Evolutionary conservation across 2,888 invertebrate species (phyloP), one percentile per base, ranked within the genome.

Genomic region (Monopis laevigella): DNA sequence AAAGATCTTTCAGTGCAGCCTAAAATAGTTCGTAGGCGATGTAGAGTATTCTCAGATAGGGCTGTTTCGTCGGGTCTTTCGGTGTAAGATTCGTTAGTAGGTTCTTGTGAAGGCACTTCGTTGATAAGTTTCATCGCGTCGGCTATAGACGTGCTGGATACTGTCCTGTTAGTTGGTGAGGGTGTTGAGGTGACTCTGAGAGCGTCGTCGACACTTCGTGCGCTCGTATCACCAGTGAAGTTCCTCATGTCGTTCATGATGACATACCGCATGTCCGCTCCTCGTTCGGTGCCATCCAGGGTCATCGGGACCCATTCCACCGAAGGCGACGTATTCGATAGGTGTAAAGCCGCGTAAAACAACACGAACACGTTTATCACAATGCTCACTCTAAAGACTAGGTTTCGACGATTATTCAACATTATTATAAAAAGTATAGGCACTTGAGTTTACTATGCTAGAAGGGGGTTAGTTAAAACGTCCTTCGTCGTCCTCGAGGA

Each of bases 351-450:
- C 49, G 88, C 86, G 66, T 89, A 90, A 46, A 89, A 66, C 43
- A 89, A 68, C 42, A 89, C 87, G 51, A 86, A 88, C 48, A 89
- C 82, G 62, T 89, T 90, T 52, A 89, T 84, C 45, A 89, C 83
- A 56, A 90, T 87, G 71, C 89, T 89, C 65, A 88, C 86, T 54
- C 88, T 84, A 63, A 89, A 84, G 69, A 88, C 78, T 82, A 88
- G 86, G 70, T 89, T 89, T 51, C 89, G 85, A 47, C 73, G 71
- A 53, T 72, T 77, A 48, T 62, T 67, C 67, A 77, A 57, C 75
- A 78, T 78, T 53, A 54, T 69, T 58, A 53, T 49, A 55, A 43
- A 55, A 49, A 51, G 48, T 56, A 62, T 65, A 75, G 73, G 72
- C 74, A 77, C 78, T 73, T 70, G 58, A 62, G 66, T 61, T 68